These are phyloP conservation scores for Oophaga pumilio DNA, from an alignment of 2,113 vertebrate genomes.

Conservation along the genomic window DNA sequence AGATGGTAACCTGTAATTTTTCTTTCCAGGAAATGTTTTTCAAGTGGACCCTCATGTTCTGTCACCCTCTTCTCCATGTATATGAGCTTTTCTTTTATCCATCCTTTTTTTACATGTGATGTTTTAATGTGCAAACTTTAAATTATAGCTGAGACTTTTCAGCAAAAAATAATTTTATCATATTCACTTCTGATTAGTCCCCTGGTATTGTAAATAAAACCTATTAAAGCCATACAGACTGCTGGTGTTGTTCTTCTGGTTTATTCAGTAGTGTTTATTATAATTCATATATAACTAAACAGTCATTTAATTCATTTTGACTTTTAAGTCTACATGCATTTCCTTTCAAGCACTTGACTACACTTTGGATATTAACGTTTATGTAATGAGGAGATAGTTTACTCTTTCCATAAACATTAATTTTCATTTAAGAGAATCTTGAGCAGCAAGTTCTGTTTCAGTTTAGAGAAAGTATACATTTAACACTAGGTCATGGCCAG, in stretches of 20 bases:
- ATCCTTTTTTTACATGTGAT: not conserved
- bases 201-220: slow-evolving; percentile 49
- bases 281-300: not conserved
- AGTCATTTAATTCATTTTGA: too few species aligned
- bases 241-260: not conserved
- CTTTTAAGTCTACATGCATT: too few species aligned
- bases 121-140: slow-evolving; percentile 34
- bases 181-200: not conserved
- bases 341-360: too few species aligned
- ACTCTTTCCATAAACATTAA: too few species aligned
- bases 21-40: slow-evolving; percentile 19
- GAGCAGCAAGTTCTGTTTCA: too few species aligned
- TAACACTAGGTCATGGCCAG: too few species aligned
- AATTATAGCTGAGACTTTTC: slow-evolving; percentile 36
- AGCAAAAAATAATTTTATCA: not conserved
- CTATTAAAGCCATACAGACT: not conserved
- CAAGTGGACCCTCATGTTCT: not conserved
- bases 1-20: not conserved
- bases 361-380: too few species aligned
- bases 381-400: too few species aligned
- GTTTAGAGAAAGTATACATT: too few species aligned
- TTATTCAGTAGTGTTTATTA: not conserved
- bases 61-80: not conserved
- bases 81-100: slow-evolving; percentile 13
- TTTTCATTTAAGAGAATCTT: too few species aligned